Evolutionary conservation across 2,888 invertebrate species (phyloP), one percentile per base, ranked within the genome.

Genomic region (Clistopyga incitator): DNA sequence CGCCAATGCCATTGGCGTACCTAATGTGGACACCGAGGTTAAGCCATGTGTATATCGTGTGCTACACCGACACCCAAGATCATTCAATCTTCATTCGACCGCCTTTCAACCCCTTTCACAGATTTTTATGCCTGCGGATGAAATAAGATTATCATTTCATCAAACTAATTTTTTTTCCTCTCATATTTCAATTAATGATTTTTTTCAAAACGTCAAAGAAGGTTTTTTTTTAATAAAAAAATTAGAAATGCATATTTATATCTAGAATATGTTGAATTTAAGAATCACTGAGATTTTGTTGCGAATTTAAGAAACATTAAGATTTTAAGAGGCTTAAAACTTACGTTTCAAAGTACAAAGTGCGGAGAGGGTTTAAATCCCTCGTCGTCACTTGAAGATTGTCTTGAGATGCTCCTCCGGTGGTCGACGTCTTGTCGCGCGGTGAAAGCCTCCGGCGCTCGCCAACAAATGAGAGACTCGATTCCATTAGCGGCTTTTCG

Each of bases 401-500:
- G 67, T 68, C 59, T 59, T 68, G 20, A 11, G 47, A 25, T 56
- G 56, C 34, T 29, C 29, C 59, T 1, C 29, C 18, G 47, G 42
- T 47, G 47, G 50, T n/a, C 38, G 23, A 54, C 25, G 54, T 45
- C n/a, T 65, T 56, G 34, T 59, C 67, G 45, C 10, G 34, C n/a
- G 3, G 29, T n/a, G n/a, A 59, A 42, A 20, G 42, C 67, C 76
- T 23, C 45, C 29, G 56, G 54, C 56, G 47, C 29, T 25, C 56
- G 34, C 45, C 56, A 67, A 47, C 47, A 45, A 68, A 34, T 56
- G 56, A n/a, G 13, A 18, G 42, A 67, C 56, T 42, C 77, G 29
- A 56, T 65, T 77, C 77, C 67, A 77, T 77, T 77, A 77, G 47
- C 67, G n/a, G n/a, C n/a, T n/a, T 67, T 45, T 72, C 18, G 45